Base-by-base conservation (phyloP, 2,797 vertebrate genomes). In the Platyrinchus mystaceus region DNA sequence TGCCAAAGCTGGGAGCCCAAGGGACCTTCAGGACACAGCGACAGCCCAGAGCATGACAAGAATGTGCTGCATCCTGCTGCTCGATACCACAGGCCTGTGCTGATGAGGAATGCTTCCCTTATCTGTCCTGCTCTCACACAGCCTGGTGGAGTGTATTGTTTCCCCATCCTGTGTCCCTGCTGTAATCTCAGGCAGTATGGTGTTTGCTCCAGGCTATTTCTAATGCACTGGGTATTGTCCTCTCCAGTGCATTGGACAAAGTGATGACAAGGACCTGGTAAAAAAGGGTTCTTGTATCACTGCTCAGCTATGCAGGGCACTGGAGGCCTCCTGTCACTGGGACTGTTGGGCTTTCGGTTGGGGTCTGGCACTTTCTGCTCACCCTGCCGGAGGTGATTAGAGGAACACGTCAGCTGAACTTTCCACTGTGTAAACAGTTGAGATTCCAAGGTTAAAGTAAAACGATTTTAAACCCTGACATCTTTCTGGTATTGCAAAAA, bases 181-280 rank as follows among this genome's bases (percentile, higher is more conserved):
- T 89, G 93, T 96, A 96, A 96, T 97, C 97, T 97, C 94, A 64
- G 87, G 78, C 21, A 52, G 90, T 44, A 78, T 60, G 50, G 71
- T 94, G 87, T 94, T 96, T 74, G 71, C 96, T 81, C 39, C 32
- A 4, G 93, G 87, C 95, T 86, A 95, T 63, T 93, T 92, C 89
- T 97, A 76, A 96, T 94, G 96, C 34, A 28, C 97, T 98, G 98
- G 96, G 91, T 97, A 97, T 97, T 96, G 96, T 98, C 97, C 96
- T 96, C 74, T 82, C 22, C 80, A 95, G 95, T n/a, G 3, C 30
- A 43, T 79, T 94, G 92, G 94, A 94, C 83, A 56, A 89, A 89
- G 97, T 95, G 96, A 97, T 98, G 98, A 98, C 98, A 98, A 94
- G 97, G 92, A 96, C 95, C 97, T 80, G 94, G 96, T 98, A 97